Evolutionary conservation across 2,888 invertebrate species (phyloP), one percentile per base, ranked within the genome.

Genomic region (Drosophila villosipedis): DNA sequence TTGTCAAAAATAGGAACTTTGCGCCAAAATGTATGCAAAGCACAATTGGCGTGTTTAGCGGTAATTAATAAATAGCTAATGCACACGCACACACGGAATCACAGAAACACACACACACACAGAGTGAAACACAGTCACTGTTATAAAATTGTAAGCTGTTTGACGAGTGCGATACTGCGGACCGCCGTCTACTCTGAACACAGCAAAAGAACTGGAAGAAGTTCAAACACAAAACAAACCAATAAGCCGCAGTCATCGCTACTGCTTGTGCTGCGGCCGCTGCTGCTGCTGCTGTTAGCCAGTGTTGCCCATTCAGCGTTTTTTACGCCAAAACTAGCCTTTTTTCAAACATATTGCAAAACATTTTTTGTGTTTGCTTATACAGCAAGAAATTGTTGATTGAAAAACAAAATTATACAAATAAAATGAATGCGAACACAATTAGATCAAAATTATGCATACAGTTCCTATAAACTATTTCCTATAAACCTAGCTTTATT

Each of bases 161-260:
- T 43, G 62, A 58, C 41, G 61, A 55, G 57, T 84, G 88, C 92
- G 92, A 90, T 90, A 82, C 92, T 89, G 92, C 93, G 84, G 92
- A 92, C 91, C 92, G 91, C 90, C 92, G 92, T 89, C 88, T 88
- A 89, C 91, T 91, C 84, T 91, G 87, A 92, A 92, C 78, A 86
- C 78, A 82, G 89, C 66, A 82, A 85, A 85, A 86, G 85, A 86
- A 86, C 87, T 89, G 83, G 81, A 88, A 83, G 84, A 88, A 83
- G 84, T 88, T 88, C 81, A 76, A 83, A 84, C 79, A 76, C 77
- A 73, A 80, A 88, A 78, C 73, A 80, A 86, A 84, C 79, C 89
- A 80, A 83, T 80, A 80, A 84, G 89, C 82, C 80, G 68, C 52
- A 39, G 78, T 60, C 41, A 53, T 60, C 31, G 69, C 43, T 33